Conservation (phyloP, 2,888 invertebrate species). For the Teleiodes luculella region DNA sequence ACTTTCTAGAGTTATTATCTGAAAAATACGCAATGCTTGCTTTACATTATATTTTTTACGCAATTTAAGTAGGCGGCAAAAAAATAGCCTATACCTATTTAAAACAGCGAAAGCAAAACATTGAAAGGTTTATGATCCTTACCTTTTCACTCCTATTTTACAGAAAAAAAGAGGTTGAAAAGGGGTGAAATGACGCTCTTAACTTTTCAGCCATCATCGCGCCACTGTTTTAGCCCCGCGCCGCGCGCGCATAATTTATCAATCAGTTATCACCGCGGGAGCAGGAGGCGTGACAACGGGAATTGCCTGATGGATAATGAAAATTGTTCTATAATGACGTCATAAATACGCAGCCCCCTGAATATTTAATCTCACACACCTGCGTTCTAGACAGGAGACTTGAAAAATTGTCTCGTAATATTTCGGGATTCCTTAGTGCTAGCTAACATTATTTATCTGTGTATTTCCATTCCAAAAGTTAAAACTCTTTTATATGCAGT, state of each 20-base stretch:
- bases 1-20: no score
- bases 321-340: slow-evolving; percentile 24
- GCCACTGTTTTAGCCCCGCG: slow-evolving; percentile 10
- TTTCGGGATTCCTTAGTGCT: no score
- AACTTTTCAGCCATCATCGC: slow-evolving; percentile 1
- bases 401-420: no score
- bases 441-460: no score
- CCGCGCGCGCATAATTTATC: slow-evolving; percentile 50
- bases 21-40: no score
- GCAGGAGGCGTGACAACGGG: slow-evolving; percentile 9
- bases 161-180: background rate
- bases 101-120: no score
- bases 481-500: no score
- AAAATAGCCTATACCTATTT: no score
- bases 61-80: no score
- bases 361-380: background rate
- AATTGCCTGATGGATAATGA: slow-evolving; percentile 26
- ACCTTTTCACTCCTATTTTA: slow-evolving; percentile 6
- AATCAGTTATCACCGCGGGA: slow-evolving; percentile 44
- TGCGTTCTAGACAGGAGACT: background rate
- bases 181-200: background rate
- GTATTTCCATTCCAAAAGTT: no score
- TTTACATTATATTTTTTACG: no score
- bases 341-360: background rate
- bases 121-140: background rate